Evolutionary conservation across 1,140 invertebrate genomes (phyloP).

Genomic region (Drosophila burlai): DNA sequence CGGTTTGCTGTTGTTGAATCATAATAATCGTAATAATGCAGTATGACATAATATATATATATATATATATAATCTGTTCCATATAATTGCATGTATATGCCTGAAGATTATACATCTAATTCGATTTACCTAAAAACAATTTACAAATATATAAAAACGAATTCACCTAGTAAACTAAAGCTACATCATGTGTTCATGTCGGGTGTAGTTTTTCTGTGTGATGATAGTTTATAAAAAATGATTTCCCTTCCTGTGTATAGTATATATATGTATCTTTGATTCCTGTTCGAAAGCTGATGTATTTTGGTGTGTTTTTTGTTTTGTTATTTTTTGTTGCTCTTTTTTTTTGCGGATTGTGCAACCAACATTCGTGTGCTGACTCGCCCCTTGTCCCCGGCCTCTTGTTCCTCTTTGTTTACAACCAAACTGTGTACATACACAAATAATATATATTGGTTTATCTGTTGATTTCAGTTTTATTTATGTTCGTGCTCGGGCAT

Average conservation of each 20-base stretch:
- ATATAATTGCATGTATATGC: slow-evolving; percentile 50
- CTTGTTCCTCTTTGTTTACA: slow-evolving; percentile 53
- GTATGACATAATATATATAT: slow-evolving; percentile 65
- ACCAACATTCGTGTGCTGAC: slow-evolving; percentile 11
- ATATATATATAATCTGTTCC: slow-evolving; percentile 33
- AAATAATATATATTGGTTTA: slow-evolving; percentile 63
- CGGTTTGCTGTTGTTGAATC: slow-evolving; percentile 45
- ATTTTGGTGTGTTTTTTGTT: slow-evolving; percentile 9
- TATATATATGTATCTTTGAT: slow-evolving; percentile 10
- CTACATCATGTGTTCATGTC: slow-evolving; percentile 40
- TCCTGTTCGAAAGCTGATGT: slow-evolving; percentile 25
- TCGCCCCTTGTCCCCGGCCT: not conserved
- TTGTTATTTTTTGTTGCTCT: slow-evolving; percentile 10
- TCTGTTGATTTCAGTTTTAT: slow-evolving; percentile 49
- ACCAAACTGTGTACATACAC: slow-evolving; percentile 36
- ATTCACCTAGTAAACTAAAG: slow-evolving; percentile 79
- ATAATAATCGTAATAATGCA: slow-evolving; percentile 74
- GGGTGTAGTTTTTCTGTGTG: slow-evolving; percentile 18
- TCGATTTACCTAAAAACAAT: slow-evolving; percentile 84
- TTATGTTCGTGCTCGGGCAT: slow-evolving; percentile 52
- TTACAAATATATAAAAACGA: slow-evolving; percentile 84
- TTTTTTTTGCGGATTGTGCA: slow-evolving; percentile 19
- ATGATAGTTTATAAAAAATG: slow-evolving; percentile 73
- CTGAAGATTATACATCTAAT: slow-evolving; percentile 62
- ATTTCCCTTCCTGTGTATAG: slow-evolving; percentile 35